Conservation (phyloP, 2,113 vertebrate genomes). For the Microtus ochrogaster region DNA sequence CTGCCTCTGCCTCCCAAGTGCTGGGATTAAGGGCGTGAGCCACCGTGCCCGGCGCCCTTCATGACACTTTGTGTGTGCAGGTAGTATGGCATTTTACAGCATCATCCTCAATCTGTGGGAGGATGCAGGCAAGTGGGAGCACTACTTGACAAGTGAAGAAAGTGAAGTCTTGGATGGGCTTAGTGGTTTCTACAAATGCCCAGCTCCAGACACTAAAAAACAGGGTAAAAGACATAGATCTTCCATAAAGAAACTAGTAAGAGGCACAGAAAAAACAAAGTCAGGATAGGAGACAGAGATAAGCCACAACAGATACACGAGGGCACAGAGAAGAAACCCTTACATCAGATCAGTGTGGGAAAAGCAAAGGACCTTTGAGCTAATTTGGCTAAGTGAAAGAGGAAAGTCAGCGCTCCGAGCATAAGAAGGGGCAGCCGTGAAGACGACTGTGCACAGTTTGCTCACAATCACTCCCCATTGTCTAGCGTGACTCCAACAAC, state of each 20-base stretch:
- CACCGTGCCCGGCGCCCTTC: neutral
- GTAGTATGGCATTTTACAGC: neutral
- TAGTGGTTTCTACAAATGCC: neutral
- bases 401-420: neutral
- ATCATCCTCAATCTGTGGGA: neutral
- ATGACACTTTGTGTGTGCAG: neutral
- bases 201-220: neutral
- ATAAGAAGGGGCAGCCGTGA: neutral
- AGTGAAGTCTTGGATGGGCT: neutral
- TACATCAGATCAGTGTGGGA: neutral
- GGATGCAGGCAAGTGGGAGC: neutral
- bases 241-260: neutral
- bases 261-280: neutral
- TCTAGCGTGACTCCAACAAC: neutral
- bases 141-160: conserved; percentile 27
- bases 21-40: neutral
- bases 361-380: neutral
- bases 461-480: neutral
- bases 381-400: neutral
- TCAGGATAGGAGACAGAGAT: neutral
- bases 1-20: neutral
- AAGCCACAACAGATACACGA: neutral
- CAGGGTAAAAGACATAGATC: neutral
- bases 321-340: neutral
- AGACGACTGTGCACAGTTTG: neutral